Conservation (phyloP, 2,113 vertebrate species). For the Neodon shergylaensis region DNA sequence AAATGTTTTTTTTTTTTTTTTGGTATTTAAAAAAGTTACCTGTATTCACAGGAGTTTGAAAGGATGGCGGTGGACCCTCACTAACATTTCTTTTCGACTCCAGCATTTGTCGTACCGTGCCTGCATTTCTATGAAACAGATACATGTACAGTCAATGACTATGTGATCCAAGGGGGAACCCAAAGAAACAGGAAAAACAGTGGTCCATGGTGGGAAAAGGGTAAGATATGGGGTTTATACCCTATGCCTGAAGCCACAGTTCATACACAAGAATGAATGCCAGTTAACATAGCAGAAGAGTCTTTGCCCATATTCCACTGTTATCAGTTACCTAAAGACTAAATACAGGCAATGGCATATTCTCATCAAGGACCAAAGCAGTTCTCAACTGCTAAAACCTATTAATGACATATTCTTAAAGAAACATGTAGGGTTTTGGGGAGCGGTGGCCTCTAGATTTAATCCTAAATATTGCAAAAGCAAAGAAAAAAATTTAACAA, state of each 20-base stretch:
- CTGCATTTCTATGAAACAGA: conserved; percentile 82
- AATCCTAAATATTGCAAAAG: background rate
- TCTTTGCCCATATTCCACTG: background rate
- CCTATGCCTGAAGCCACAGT: background rate
- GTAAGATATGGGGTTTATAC: background rate
- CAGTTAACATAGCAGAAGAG: background rate
- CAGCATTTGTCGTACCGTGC: conserved; percentile 89
- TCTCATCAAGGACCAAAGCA: conserved; percentile 16
- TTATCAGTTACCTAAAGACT: background rate
- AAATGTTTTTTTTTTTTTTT: conserved; percentile 6
- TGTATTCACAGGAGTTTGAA: conserved; percentile 84
- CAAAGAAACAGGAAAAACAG: conserved; percentile 22
- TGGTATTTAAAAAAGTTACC: conserved; percentile 76
- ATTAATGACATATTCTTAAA: conserved; percentile 22
- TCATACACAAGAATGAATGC: background rate
- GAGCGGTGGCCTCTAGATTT: background rate
- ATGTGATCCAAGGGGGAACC: background rate
- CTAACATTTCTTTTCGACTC: conserved; percentile 87
- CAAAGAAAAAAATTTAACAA: background rate
- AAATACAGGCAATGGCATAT: background rate
- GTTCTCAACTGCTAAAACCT: conserved; percentile 38
- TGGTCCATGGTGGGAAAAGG: background rate
- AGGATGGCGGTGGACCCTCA: conserved; percentile 80
- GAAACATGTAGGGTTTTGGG: background rate
- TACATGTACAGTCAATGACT: conserved; percentile 45